Evolutionary conservation across 2,888 invertebrate genomes (phyloP).

Genomic region (Deilephila porcellus): DNA sequence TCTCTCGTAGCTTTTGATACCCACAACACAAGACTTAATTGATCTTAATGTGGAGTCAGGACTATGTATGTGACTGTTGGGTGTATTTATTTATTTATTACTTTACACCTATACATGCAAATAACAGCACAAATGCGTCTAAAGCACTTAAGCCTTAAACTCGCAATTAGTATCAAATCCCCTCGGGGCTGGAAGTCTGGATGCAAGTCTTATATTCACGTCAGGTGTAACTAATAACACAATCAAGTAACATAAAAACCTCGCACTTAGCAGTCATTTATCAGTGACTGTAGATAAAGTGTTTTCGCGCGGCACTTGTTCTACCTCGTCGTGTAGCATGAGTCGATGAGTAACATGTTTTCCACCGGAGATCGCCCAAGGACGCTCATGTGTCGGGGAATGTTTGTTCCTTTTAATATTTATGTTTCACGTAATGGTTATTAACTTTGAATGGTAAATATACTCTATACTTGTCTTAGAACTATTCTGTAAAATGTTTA

Average conservation of each 20-base stretch:
- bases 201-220: not conserved
- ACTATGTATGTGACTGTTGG: too few species aligned
- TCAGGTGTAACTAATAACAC: not conserved
- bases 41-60: too few species aligned
- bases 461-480: not conserved
- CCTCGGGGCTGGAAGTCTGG: too few species aligned
- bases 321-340: conserved; percentile 26
- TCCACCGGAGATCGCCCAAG: conserved; percentile 62
- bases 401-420: conserved; percentile 3
- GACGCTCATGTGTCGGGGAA: conserved; percentile 44
- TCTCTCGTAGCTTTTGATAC: too few species aligned
- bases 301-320: conserved; percentile 6
- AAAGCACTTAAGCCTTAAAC: too few species aligned
- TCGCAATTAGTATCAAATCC: too few species aligned
- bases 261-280: not conserved
- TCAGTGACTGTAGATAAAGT: conserved; percentile 11
- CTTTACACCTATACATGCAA: too few species aligned
- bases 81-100: too few species aligned
- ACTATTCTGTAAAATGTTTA: too few species aligned
- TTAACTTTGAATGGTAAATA: not conserved
- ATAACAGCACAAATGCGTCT: too few species aligned
- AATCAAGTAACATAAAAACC: not conserved
- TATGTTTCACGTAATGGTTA: not conserved
- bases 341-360: conserved; percentile 54
- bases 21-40: too few species aligned